Percentiles rank a stretch among this genome's conserved stretches.
Evolutionary conservation across 2,113 vertebrate species (phyloP).

Genomic region (Psephotus haematonotus): DNA sequence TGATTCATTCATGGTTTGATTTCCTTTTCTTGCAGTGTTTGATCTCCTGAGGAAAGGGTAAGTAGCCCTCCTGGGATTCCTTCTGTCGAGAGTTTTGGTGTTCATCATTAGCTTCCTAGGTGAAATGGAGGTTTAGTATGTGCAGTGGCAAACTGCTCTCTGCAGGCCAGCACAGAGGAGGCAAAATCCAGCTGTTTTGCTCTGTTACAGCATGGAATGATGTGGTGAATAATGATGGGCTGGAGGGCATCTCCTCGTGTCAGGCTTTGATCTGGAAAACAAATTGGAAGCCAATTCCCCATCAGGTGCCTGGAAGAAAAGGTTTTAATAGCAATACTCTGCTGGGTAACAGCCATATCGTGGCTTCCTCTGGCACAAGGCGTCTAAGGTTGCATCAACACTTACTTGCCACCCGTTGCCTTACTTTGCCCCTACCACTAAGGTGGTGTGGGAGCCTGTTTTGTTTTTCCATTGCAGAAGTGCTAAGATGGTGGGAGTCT

Average conservation of each 20-base stretch:
- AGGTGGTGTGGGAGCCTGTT: not conserved
- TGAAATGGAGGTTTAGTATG: not conserved
- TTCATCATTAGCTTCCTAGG: not conserved
- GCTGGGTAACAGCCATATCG: not conserved
- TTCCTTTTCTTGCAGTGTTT: constrained; percentile 85
- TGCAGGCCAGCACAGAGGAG: not conserved
- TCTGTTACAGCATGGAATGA: not conserved
- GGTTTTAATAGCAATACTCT: not conserved
- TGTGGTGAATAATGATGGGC: not conserved
- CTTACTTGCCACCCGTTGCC: not conserved
- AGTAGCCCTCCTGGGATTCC: constrained; percentile 71
- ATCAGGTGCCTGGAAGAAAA: not conserved
- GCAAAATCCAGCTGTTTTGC: not conserved
- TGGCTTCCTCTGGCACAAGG: not conserved
- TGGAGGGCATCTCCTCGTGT: not conserved
- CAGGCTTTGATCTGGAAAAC: not conserved
- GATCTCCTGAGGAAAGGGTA: constrained; percentile 97
- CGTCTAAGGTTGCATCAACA: not conserved
- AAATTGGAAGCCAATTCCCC: not conserved
- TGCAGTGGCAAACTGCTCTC: not conserved
- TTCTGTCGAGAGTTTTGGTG: not conserved
- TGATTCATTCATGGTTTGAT: constrained; percentile 23
- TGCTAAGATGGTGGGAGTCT: not conserved
- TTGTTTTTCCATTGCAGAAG: not conserved
- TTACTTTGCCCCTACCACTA: not conserved